Evolutionary conservation across 2,113 vertebrate genomes (phyloP).

Genomic region (Parus major): DNA sequence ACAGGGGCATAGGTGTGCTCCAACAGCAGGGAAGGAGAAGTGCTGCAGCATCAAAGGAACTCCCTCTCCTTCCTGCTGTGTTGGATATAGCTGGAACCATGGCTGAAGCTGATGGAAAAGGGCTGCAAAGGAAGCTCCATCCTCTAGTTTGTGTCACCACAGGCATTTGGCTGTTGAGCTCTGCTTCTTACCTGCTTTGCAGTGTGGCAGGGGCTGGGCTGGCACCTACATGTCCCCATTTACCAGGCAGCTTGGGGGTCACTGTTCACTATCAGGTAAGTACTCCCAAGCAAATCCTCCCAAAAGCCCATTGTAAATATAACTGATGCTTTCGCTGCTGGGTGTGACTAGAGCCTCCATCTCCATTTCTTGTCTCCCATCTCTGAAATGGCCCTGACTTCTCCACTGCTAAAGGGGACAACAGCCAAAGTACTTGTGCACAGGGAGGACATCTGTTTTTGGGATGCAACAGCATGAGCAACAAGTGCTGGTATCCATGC

Average conservation of each 20-base stretch:
- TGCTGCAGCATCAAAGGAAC: background rate
- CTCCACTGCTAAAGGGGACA: background rate
- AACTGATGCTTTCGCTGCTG: background rate
- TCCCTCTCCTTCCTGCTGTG: background rate
- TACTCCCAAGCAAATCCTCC: background rate
- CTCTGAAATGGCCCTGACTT: background rate
- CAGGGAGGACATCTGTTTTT: background rate
- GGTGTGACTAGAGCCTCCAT: background rate
- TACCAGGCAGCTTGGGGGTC: background rate
- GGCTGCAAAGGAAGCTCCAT: background rate
- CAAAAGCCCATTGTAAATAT: background rate
- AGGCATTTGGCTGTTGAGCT: background rate
- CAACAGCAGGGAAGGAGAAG: background rate
- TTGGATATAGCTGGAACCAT: rapidly evolving
- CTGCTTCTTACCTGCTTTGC: background rate
- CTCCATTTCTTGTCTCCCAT: background rate
- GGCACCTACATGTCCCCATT: background rate
- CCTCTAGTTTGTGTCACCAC: background rate
- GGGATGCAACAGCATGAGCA: background rate
- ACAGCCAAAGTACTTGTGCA: background rate
- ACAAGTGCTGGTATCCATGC: background rate
- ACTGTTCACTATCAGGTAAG: background rate
- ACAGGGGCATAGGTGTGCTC: background rate
- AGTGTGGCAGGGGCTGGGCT: background rate
- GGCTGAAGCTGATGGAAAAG: background rate